A percentile compares a stretch with the other conserved stretches of the same genome.
phyloP scores from a whole-genome alignment of 1,140 invertebrate species.

The Eufriesea mexicana region DNA sequence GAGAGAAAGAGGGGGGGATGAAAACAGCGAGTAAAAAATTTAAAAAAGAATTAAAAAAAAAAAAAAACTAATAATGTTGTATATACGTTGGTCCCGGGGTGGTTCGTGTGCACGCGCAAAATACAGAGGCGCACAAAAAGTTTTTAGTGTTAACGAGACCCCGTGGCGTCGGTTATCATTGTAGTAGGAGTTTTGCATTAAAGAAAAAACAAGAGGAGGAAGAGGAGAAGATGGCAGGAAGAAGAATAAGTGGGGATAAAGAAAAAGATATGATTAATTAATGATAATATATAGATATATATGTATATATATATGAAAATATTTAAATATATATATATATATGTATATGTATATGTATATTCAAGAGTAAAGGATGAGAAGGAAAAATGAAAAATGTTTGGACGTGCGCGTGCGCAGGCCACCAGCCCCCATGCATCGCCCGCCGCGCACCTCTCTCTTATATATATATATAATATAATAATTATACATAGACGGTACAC shows the following conservation, averaged over 20 bases:
- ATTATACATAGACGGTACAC: conserved; percentile 82
- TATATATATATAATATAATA: conserved; percentile 74
- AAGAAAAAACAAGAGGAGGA: conserved; percentile 62
- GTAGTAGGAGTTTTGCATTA: conserved; percentile 81
- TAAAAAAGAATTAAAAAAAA: conserved; percentile 43
- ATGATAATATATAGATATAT: conserved; percentile 63
- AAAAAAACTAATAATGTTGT: conserved; percentile 75
- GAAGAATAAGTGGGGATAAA: conserved; percentile 48
- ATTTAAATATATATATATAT: too few species aligned
- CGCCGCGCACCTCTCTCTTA: conserved; percentile 78
- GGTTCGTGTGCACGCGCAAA: conserved; percentile 80
- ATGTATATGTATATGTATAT: conserved; percentile 71
- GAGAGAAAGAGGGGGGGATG: background rate
- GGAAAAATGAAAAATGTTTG: conserved; percentile 66
- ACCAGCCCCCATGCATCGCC: conserved; percentile 73
- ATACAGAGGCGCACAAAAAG: conserved; percentile 74
- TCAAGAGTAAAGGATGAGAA: conserved; percentile 69
- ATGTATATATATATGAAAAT: conserved; percentile 40
- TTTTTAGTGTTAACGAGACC: conserved; percentile 69
- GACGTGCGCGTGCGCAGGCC: conserved; percentile 76
- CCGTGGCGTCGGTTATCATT: conserved; percentile 79
- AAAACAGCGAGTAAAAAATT: conserved; percentile 36
- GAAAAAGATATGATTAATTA: conserved; percentile 73
- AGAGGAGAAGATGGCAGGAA: conserved; percentile 31
- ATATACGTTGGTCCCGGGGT: conserved; percentile 80